Evolutionary conservation across 1,140 invertebrate species (phyloP).

Genomic region (Drosophila elegans): DNA sequence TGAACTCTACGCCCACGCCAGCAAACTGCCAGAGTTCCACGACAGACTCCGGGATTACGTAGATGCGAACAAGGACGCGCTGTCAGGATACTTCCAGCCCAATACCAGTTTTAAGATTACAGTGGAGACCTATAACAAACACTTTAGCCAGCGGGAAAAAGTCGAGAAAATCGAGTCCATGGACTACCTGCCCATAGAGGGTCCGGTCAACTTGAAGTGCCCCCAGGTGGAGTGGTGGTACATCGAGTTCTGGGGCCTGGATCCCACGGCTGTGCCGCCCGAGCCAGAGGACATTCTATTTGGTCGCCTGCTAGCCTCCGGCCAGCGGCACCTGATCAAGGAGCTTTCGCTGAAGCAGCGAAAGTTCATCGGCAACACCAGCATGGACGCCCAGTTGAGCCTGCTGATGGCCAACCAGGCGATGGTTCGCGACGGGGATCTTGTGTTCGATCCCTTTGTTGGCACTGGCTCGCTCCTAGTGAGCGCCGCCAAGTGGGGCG

Average conservation of each 20-base stretch:
- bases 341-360: constrained; percentile 94
- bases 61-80: constrained; percentile 68
- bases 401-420: constrained; percentile 98
- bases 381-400: constrained; percentile 97
- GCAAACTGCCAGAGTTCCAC: constrained; percentile 87
- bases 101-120: constrained; percentile 91
- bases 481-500: constrained; percentile 95
- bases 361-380: constrained; percentile 98
- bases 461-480: constrained; percentile 97
- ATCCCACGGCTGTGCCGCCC: constrained; percentile 90
- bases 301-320: constrained; percentile 92
- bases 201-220: constrained; percentile 92
- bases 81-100: constrained; percentile 86
- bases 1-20: constrained; percentile 91
- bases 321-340: constrained; percentile 92
- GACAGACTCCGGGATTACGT: constrained; percentile 87
- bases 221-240: constrained; percentile 92
- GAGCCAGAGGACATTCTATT: constrained; percentile 92
- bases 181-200: constrained; percentile 92
- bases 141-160: constrained; percentile 92
- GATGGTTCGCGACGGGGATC: constrained; percentile 89
- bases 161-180: constrained; percentile 94
- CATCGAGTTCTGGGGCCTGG: constrained; percentile 94
- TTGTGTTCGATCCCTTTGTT: constrained; percentile 97
- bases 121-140: constrained; percentile 95